Conservation (phyloP, 1,140 invertebrate genomes). For the Macrobrachium rosenbergii region DNA sequence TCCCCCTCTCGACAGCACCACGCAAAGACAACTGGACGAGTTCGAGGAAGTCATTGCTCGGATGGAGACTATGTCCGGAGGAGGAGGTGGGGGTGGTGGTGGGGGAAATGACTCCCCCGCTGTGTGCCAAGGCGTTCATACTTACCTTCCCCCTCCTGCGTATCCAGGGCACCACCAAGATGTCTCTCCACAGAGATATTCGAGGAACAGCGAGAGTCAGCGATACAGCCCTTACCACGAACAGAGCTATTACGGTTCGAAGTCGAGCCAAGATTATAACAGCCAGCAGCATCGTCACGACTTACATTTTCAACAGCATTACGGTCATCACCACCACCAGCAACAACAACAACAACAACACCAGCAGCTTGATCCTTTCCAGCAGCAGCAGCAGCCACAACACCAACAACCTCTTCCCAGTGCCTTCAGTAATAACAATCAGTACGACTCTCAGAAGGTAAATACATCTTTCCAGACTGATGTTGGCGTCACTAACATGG, state of each 20-base stretch:
- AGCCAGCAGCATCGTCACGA: conserved; percentile 14
- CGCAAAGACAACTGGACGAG: conserved; percentile 62
- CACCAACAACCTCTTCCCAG: conserved; percentile 9
- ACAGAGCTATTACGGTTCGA: neutral
- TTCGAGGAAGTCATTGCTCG: conserved; percentile 65
- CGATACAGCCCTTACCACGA: neutral
- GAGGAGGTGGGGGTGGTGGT: conserved; percentile 75
- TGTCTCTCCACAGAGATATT: neutral
- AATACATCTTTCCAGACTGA: too few species aligned
- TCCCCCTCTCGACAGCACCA: conserved; percentile 30
- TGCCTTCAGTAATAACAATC: too few species aligned
- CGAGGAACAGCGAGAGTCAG: conserved; percentile 68
- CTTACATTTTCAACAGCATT: conserved; percentile 7
- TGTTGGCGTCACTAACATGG: too few species aligned
- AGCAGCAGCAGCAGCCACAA: conserved; percentile 29
- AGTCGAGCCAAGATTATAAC: neutral
- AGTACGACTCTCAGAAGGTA: too few species aligned
- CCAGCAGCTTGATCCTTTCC: conserved; percentile 23
- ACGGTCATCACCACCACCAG: conserved; percentile 12
- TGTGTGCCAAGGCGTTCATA: too few species aligned
- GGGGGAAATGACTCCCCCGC: conserved; percentile 69
- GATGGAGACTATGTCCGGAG: conserved; percentile 56
- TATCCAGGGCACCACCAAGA: conserved; percentile 58
- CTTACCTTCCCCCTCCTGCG: neutral
- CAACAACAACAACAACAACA: conserved; percentile 27